Conservation (phyloP, 2,113 vertebrate species). For the Chaetorhynchus papuensis region DNA sequence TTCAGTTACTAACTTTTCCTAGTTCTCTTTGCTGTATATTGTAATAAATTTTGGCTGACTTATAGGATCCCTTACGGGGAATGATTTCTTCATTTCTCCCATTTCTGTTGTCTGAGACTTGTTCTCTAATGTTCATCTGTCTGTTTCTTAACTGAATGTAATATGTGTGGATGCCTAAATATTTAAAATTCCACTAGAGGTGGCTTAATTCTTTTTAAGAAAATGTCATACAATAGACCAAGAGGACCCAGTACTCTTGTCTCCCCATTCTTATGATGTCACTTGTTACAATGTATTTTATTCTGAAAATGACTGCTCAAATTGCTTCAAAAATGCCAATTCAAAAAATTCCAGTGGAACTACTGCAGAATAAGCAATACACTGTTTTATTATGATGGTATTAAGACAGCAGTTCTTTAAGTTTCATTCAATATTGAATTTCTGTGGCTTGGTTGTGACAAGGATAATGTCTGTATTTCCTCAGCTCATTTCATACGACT, state of each 20-base stretch:
- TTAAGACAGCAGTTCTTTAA: neutral
- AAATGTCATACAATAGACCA: neutral
- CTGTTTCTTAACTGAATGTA: neutral
- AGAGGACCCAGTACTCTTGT: neutral
- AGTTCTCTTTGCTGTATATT: neutral
- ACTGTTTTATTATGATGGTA: neutral
- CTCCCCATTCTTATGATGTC: neutral
- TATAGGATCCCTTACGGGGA: neutral
- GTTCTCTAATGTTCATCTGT: neutral
- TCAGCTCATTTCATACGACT: neutral
- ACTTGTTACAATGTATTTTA: neutral
- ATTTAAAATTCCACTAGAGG: neutral
- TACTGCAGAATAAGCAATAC: neutral
- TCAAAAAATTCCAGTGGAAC: neutral
- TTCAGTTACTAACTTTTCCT: neutral
- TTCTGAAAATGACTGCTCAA: neutral
- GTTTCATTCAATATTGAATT: neutral
- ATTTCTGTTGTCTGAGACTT: neutral
- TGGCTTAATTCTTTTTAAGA: neutral
- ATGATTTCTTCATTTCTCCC: neutral
- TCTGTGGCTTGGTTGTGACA: neutral
- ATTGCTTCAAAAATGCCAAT: neutral
- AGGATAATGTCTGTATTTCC: neutral
- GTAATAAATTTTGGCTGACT: neutral
- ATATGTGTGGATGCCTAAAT: neutral